phyloP scores from a whole-genome alignment of 2,113 vertebrate species.

The Hemiscyllium ocellatum region DNA sequence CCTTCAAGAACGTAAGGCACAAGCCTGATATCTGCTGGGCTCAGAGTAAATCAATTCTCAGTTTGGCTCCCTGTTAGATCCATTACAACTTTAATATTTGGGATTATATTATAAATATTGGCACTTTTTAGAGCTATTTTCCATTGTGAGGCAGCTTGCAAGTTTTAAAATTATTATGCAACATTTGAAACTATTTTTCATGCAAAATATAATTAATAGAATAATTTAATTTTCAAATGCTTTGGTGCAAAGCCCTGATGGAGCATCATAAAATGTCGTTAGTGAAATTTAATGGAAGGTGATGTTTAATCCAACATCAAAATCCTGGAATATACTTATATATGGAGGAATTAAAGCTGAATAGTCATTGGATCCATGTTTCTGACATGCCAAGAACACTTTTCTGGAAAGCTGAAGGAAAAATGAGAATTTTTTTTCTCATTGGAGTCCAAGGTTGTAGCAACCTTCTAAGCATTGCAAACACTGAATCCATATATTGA shows the following conservation, averaged over 20 bases:
- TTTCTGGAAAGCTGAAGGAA: background rate
- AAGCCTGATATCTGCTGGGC: background rate
- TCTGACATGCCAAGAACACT: background rate
- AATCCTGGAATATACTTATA: background rate
- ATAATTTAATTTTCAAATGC: background rate
- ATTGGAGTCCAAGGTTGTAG: background rate
- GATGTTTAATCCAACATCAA: background rate
- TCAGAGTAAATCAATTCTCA: background rate
- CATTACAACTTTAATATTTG: background rate
- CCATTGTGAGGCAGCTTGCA: background rate
- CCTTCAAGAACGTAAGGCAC: background rate
- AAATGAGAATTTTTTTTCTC: background rate
- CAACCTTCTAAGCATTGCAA: background rate
- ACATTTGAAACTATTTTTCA: background rate
- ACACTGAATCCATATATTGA: background rate
- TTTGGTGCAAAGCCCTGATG: background rate
- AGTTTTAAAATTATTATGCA: background rate
- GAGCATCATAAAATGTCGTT: background rate
- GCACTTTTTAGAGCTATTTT: background rate
- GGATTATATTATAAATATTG: background rate
- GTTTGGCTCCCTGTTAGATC: background rate
- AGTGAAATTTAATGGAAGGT: background rate
- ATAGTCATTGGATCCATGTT: background rate
- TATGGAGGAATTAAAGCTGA: background rate
- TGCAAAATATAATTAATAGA: background rate